Conservation (phyloP, 2,888 invertebrate genomes). For the Zaprionus bogoriensis region DNA sequence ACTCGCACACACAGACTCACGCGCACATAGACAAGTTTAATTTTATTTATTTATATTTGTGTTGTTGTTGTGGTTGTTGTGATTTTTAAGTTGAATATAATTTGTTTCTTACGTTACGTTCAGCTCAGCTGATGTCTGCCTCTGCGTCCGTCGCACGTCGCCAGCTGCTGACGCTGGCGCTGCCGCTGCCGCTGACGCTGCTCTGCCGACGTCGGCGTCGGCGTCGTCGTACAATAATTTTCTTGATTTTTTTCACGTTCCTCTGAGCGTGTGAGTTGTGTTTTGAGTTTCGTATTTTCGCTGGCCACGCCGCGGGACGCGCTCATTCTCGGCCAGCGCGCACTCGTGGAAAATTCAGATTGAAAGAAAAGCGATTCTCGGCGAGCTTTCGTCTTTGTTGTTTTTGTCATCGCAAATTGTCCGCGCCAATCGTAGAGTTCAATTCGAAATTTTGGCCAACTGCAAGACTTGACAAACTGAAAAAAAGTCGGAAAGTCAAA, state of each 20-base stretch:
- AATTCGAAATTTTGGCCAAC: not conserved
- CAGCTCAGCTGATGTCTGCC: slow-evolving; percentile 47
- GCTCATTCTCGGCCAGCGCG: slow-evolving; percentile 68
- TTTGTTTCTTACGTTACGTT: slow-evolving; percentile 70
- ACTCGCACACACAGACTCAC: slow-evolving; percentile 17
- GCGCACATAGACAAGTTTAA: slow-evolving; percentile 35
- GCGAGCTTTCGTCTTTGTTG: not conserved
- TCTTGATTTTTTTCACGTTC: no score
- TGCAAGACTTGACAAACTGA: not conserved
- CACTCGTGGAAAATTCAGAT: slow-evolving; percentile 71
- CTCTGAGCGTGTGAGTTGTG: slow-evolving; percentile 50
- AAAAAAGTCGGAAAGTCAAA: not conserved
- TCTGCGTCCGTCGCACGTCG: slow-evolving; percentile 1
- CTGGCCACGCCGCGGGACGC: slow-evolving; percentile 70
- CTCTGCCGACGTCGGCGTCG: not conserved
- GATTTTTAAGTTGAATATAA: slow-evolving; percentile 65
- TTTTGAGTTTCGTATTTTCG: slow-evolving; percentile 58
- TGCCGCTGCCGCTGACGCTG: not conserved
- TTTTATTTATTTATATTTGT: slow-evolving; percentile 50
- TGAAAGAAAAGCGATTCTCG: slow-evolving; percentile 40
- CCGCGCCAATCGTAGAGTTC: no score
- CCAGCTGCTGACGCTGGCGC: not conserved
- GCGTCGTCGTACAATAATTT: not conserved
- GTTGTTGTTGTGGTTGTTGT: slow-evolving; percentile 4
- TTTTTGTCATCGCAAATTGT: no score